Conservation (phyloP, 2,888 invertebrate species). For the Dascillus cervinus region DNA sequence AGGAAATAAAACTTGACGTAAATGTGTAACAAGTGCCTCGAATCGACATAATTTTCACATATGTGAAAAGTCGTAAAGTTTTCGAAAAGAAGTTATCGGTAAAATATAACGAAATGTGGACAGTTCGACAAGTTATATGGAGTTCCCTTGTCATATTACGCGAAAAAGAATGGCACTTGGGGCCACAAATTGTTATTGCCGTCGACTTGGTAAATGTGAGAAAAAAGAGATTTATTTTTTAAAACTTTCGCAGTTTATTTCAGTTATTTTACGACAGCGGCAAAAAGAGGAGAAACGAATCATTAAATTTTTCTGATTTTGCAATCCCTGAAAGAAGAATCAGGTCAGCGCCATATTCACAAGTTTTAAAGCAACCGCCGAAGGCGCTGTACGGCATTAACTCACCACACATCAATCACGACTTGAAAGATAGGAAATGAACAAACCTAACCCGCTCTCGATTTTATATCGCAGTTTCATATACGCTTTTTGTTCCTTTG, state of each 20-base stretch:
- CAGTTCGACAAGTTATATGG: slow-evolving; percentile 32
- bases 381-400: slow-evolving; percentile 13
- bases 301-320: too few species aligned
- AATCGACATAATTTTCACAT: too few species aligned
- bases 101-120: slow-evolving; percentile 27
- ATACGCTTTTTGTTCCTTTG: slow-evolving; percentile 18
- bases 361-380: slow-evolving; percentile 10
- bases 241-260: slow-evolving; percentile 29
- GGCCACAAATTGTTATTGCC: slow-evolving; percentile 34
- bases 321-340: too few species aligned
- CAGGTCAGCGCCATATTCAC: slow-evolving; percentile 10
- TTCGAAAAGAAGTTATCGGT: slow-evolving; percentile 19
- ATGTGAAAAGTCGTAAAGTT: slow-evolving; percentile 7
- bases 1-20: too few species aligned
- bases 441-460: slow-evolving; percentile 37
- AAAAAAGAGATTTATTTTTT: slow-evolving; percentile 28
- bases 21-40: too few species aligned
- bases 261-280: too few species aligned
- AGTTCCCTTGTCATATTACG: slow-evolving; percentile 31
- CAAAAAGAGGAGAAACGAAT: too few species aligned
- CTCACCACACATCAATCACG: slow-evolving; percentile 39
- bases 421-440: slow-evolving; percentile 43
- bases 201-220: slow-evolving; percentile 24
- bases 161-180: slow-evolving; percentile 25
- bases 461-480: slow-evolving; percentile 33